Conservation (phyloP, 1,140 invertebrate species). For the Araneus ventricosus region DNA sequence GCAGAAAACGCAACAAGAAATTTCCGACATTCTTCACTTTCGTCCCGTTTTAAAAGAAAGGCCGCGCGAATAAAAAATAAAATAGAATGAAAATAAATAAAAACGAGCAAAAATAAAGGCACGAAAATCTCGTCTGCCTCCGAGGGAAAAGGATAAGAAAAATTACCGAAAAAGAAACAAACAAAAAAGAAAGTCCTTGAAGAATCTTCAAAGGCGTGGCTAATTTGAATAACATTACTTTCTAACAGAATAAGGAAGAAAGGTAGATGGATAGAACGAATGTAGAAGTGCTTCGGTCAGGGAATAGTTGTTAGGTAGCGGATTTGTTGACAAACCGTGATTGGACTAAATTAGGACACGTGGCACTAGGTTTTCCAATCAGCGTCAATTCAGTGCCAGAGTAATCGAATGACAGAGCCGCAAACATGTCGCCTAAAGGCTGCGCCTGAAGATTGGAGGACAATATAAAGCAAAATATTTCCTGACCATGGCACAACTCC, state of each 20-base stretch:
- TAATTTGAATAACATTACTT: conserved; percentile 62
- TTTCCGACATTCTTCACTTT: background rate
- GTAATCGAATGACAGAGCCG: conserved; percentile 50
- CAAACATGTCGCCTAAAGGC: conserved; percentile 37
- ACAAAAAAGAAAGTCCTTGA: conserved; percentile 1
- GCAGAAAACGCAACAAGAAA: conserved; percentile 48
- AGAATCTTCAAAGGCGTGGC: conserved; percentile 3
- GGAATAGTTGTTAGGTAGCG: conserved; percentile 33
- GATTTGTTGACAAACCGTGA: conserved; percentile 63
- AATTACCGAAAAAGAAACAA: background rate
- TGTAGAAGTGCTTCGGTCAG: conserved; percentile 8
- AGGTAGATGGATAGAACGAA: background rate
- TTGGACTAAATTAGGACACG: conserved; percentile 49
- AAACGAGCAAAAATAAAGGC: background rate
- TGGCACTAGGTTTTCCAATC: conserved; percentile 37
- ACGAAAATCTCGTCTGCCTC: conserved; percentile 20
- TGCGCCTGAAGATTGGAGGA: background rate
- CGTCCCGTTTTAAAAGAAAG: background rate
- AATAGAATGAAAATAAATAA: background rate
- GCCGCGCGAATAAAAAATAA: background rate
- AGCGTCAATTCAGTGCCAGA: conserved; percentile 45
- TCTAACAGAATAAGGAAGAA: conserved; percentile 35
- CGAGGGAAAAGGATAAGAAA: conserved; percentile 34
- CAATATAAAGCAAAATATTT: conserved; percentile 4
- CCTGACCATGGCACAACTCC: background rate